Conservation (phyloP, 1,140 invertebrate species). For the Tetramorium alpestre region DNA sequence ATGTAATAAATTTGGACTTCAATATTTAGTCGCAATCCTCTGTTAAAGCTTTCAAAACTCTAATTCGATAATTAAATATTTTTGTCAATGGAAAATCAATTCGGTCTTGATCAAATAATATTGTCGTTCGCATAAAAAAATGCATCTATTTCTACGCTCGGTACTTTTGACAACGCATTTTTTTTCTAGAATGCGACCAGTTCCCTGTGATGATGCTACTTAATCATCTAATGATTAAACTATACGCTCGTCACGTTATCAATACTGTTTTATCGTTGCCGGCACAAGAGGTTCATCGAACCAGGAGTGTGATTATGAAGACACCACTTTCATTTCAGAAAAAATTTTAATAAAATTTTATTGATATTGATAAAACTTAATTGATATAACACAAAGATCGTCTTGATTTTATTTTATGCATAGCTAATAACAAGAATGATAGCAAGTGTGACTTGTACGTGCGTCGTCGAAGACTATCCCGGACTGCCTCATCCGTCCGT, state of each 20-base stretch:
- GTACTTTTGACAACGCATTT: conserved; percentile 48
- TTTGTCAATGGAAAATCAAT: not conserved
- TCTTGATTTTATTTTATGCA: too few species aligned
- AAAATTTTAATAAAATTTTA: too few species aligned
- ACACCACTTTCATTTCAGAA: too few species aligned
- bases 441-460: too few species aligned
- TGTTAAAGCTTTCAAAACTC: not conserved
- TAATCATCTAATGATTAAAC: conserved; percentile 79
- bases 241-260: conserved; percentile 57
- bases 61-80: not conserved
- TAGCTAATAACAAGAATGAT: too few species aligned
- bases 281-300: too few species aligned
- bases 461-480: too few species aligned
- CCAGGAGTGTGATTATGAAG: too few species aligned
- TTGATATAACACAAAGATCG: too few species aligned
- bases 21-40: not conserved
- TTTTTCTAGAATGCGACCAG: conserved; percentile 77
- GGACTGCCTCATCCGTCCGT: too few species aligned
- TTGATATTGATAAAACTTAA: too few species aligned
- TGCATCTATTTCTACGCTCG: not conserved
- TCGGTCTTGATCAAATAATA: not conserved
- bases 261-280: not conserved
- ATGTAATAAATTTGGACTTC: not conserved
- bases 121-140: not conserved
- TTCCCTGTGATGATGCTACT: conserved; percentile 70